Base-by-base conservation (phyloP, 2,888 invertebrate species). In the Latheticus oryzae region DNA sequence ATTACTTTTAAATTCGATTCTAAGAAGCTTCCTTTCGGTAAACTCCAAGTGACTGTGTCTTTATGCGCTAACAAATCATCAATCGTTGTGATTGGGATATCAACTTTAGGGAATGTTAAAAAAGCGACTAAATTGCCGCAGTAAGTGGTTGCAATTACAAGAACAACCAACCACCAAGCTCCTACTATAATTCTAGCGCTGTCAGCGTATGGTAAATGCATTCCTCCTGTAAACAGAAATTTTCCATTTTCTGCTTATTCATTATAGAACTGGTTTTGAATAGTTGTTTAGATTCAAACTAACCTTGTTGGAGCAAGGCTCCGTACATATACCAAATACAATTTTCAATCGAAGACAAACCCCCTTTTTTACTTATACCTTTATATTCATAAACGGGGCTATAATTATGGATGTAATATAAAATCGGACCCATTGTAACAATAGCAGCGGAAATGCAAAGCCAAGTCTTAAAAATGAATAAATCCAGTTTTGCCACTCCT, bases 71-170 rank as follows among this genome's bases (percentile, higher is more conserved):
- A 64, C 5, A 93, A 76, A 59, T 90, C 88, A 1, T 84, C 80
- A 0, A 93, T 76, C 0, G 86, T 87, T 1, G 87, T 85, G 15
- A 93, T 85, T 0, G 90, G 85, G 19, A 83, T 80, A 74, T 90
- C 89, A 71, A 89, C 87, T 75, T 91, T 90, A 0, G 95, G 95
- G 73, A 95, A 95, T 0, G 95, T 95, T 28, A 95, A 83, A 76
- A 95, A 95, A 0, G 95, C 95, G 0, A 95, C 95, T 65, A 96
- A 82, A 78, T 93, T 95, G 1, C 95, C 95, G 48, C 93, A 93
- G 75, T 95, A 96, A 0, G 94, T 94, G 9, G 95, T 95, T 0
- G 95, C 91, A 11, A 95, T 83, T 0, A 95, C 90, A 60, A 95
- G 82, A 0, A 95, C 94, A 1, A 93, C 91, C 37, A 95, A 77